Percentiles rank a stretch among this genome's conserved stretches.
These are phyloP conservation scores for Gopherus flavomarginatus DNA, from an alignment of 2,113 vertebrate species.

Conservation along the genomic window DNA sequence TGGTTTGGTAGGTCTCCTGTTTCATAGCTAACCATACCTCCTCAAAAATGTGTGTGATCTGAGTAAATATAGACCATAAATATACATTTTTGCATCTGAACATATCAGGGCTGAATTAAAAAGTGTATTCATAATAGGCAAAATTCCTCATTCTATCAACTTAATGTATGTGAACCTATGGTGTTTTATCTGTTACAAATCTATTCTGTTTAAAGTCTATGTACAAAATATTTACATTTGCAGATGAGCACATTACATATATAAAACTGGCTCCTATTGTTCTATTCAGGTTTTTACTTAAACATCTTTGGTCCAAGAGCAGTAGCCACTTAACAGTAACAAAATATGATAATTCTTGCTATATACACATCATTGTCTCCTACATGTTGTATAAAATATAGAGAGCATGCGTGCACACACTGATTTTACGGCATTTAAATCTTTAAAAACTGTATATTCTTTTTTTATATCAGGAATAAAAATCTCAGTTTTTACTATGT, in stretches of 20 bases:
- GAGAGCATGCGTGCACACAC: background rate
- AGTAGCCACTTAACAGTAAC: background rate
- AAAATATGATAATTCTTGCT: background rate
- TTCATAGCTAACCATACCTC: background rate
- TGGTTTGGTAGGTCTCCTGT: background rate
- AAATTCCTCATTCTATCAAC: background rate
- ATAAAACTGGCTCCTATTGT: background rate
- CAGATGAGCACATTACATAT: background rate
- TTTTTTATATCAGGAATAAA: background rate
- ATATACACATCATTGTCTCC: background rate
- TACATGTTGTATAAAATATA: background rate
- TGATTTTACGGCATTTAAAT: background rate
- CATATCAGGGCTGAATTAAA: background rate
- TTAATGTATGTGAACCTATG: background rate
- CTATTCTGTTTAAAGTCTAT: background rate
- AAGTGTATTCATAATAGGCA: background rate
- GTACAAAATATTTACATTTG: background rate
- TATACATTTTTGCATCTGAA: background rate
- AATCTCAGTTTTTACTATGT: background rate
- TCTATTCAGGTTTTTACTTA: background rate
- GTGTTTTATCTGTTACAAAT: background rate
- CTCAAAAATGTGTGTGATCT: background rate
- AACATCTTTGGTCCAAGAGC: background rate
- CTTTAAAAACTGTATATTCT: background rate
- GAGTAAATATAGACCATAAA: background rate